Evolutionary conservation across 1,140 invertebrate genomes (phyloP), one percentile per base, ranked within the genome.

Genomic region (Antheraea mylitta): DNA sequence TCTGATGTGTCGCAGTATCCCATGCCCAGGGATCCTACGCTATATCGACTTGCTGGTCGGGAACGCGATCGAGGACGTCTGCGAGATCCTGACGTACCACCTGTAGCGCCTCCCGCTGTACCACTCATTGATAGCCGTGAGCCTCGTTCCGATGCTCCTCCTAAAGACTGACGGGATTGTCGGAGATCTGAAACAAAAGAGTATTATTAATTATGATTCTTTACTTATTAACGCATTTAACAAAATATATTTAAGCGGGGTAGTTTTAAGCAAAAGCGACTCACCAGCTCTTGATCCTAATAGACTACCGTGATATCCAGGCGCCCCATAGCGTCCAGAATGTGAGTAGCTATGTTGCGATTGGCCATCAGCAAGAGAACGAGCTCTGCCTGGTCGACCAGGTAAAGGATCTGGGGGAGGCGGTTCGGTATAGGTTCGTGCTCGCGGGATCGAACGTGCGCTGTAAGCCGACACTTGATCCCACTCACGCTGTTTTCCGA

Each of bases 381-480:
- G 92, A 48, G 94, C 89, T 88, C 88, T 85, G 81, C 93, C 94
- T 94, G 95, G 84, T 93, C 94, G 83, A 94, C 96, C 67, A 94
- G 94, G 90, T 73, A 92, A 69, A 58, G 88, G 82, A 69, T 92
- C 90, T 64, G 91, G 89, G 70, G 91, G 93, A 75, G 94, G 95
- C 93, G 82, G 95, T 93, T 86, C 96, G 93, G 67, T 96, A 93
- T 67, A 96, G 93, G 92, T 96, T 96, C 90, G 98, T 96, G 76
- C 96, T 67, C 97, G 92, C n/a, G 97, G 97, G 85, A 98, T 97
- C 70, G 96, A 98, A 78, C 97, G 93, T 68, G 96, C 96, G 85
- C 97, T 98, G 88, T 98, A 98, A 18, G 96, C 96, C 3, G 97
- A 98, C 16, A 98, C 95, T 90, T 98, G 97, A 92, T 99, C 98